Evolutionary conservation across 64 coral and sea anemone species (phyloP), one percentile per base, ranked within the genome.

Genomic region (Actinia tenebrosa): DNA sequence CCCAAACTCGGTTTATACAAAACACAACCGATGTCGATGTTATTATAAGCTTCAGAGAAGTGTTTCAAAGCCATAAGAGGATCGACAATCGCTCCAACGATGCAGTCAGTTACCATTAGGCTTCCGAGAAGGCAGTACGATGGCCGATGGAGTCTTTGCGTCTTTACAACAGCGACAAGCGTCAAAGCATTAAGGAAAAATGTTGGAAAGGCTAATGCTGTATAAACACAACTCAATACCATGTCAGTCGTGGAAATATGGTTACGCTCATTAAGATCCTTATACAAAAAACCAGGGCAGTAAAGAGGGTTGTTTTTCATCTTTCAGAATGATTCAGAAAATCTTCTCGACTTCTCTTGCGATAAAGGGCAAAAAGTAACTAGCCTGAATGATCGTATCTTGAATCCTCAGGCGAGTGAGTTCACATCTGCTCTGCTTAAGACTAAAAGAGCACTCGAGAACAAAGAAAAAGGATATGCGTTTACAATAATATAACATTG

Each of bases 11-110:
- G 79, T 53, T 50, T 81, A n/a, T 18, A 81, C 10, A 81, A n/a
- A 45, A 44, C 79, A 81, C 79, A 81, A 3, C 45, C 79, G 7
- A 81, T 81, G 19, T 45, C 43, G 50, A 20, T 20, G 20, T 45
- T 5, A 22, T 50, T 50, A 10, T 6, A 7, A 2, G 44, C 19
- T 53, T 81, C 79, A 3, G 79, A 19, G 45, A 81, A 81, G 46
- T 81, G 79, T 81, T 81, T 81, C 19, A 81, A 10, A 53, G 79
- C 79, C 43, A 81, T 45, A 10, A 81, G 79, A 20, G 79, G 79
- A 15, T 81, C 44, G 7, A 81, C 23, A 6, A 81, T 22, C 6
- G 50, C 44, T 11, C 79, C 79, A 2, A 81, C 79, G 4, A 81
- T 81, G 4, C 44, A 50, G 16, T 81, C 79, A 81, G 79, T 50